A percentile compares a stretch with the other conserved stretches of the same genome.
Evolutionary conservation across 1,140 invertebrate species (phyloP).

Genomic region (Achatina immaculata): DNA sequence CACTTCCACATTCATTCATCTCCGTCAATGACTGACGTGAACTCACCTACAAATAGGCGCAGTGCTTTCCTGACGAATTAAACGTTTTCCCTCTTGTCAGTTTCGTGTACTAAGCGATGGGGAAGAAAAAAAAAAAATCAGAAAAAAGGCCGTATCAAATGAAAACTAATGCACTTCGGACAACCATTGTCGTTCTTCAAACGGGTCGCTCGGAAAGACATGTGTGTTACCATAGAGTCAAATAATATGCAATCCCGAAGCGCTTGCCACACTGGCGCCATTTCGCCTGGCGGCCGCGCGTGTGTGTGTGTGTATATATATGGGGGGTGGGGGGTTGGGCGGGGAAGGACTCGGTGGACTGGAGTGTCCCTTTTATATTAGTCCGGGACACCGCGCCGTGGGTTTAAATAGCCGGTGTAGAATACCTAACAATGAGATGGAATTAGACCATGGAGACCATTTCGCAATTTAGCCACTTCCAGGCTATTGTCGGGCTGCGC

Average conservation of each 20-base stretch:
- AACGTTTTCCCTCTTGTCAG: neutral
- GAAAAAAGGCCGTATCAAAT: neutral
- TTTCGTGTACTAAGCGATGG: neutral
- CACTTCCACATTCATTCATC: no score
- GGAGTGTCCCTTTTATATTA: neutral
- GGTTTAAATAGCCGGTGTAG: slow-evolving; percentile 3
- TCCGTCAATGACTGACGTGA: no score
- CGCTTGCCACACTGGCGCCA: neutral
- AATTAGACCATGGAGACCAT: neutral
- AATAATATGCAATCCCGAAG: neutral
- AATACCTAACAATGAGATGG: neutral
- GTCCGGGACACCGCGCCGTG: neutral
- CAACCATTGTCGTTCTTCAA: neutral
- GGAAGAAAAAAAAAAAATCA: neutral
- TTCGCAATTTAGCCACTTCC: neutral
- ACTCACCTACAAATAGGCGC: neutral
- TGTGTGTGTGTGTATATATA: no score
- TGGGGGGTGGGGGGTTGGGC: no score
- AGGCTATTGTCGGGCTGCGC: neutral
- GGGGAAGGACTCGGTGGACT: neutral
- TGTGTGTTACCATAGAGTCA: neutral
- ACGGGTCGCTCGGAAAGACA: neutral
- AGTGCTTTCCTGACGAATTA: neutral
- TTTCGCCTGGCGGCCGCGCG: neutral
- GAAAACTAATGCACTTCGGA: neutral